Conservation (phyloP, 1,140 invertebrate genomes). For the Aphelinus certus region DNA sequence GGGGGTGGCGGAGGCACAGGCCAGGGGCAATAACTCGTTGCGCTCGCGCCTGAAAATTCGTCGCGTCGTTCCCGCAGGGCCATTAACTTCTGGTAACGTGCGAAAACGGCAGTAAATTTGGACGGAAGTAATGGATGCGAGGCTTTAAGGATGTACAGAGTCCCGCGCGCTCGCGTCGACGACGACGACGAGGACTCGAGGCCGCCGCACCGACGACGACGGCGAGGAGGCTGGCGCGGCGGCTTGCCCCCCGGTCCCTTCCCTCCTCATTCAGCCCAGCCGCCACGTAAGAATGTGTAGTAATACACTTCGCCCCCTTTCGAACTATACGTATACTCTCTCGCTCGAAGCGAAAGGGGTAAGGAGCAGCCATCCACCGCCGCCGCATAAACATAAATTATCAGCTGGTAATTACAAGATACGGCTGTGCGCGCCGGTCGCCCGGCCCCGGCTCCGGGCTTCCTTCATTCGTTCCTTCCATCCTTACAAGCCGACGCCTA, state of each 20-base stretch:
- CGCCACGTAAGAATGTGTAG: conserved; percentile 60
- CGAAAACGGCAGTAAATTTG: conserved; percentile 64
- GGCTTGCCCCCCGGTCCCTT: conserved; percentile 39
- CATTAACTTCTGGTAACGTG: conserved; percentile 61
- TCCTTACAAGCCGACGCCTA: conserved; percentile 48
- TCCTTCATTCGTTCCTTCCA: conserved; percentile 45
- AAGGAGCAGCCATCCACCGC: conserved; percentile 45
- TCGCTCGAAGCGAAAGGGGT: conserved; percentile 54
- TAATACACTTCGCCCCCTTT: conserved; percentile 56
- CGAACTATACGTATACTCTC: conserved; percentile 28
- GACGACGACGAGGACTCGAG: neutral
- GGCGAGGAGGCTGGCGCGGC: conserved; percentile 25
- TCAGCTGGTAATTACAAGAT: conserved; percentile 68
- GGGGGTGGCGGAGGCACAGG: conserved; percentile 9
- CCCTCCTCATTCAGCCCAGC: conserved; percentile 36
- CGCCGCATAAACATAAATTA: conserved; percentile 67
- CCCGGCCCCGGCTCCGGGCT: conserved; percentile 29
- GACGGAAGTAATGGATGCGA: conserved; percentile 57
- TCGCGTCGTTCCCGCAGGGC: conserved; percentile 44
- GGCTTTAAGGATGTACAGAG: conserved; percentile 60
- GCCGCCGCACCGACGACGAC: conserved; percentile 31
- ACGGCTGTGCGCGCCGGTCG: conserved; percentile 44
- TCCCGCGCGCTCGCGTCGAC: conserved; percentile 37
- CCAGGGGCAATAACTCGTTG: conserved; percentile 32
- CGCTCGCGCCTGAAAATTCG: conserved; percentile 39